Conservation (phyloP, 2,113 vertebrate species). For the Carollia perspicillata region DNA sequence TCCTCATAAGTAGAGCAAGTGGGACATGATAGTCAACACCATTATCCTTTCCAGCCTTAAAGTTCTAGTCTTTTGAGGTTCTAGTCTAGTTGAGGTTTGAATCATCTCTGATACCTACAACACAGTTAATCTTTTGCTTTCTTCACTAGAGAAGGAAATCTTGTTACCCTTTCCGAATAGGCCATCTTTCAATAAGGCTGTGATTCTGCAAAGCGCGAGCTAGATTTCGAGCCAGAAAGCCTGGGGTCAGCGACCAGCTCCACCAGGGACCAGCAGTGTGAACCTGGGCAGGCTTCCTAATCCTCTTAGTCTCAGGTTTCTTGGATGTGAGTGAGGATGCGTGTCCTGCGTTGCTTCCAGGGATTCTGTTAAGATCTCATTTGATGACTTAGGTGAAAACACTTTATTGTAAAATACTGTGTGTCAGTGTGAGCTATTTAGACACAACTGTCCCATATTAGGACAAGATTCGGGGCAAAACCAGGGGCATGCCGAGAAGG, state of each 20-base stretch:
- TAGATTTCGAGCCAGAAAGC: background rate
- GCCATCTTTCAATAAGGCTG: background rate
- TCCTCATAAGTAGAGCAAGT: background rate
- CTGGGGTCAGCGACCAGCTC: background rate
- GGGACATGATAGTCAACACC: background rate
- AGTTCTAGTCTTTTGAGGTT: background rate
- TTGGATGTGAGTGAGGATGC: background rate
- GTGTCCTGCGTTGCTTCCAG: background rate
- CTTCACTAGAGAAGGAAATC: background rate
- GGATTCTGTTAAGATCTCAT: background rate
- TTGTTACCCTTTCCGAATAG: background rate
- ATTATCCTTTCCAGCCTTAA: background rate
- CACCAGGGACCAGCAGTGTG: background rate
- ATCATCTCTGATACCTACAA: background rate
- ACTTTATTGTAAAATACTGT: background rate
- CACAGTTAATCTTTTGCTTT: background rate
- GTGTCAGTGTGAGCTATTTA: background rate
- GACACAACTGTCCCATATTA: background rate
- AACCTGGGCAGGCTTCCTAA: background rate
- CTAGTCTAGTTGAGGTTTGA: background rate
- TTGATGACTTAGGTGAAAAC: background rate
- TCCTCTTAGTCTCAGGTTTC: background rate
- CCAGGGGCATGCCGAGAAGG: fast-evolving
- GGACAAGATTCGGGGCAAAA: background rate
- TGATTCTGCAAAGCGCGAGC: background rate